These are phyloP conservation scores for Cassiopea xamachana DNA, from an alignment of 30 jellyfish, hydroid and myxozoan species.

Conservation along the genomic window DNA sequence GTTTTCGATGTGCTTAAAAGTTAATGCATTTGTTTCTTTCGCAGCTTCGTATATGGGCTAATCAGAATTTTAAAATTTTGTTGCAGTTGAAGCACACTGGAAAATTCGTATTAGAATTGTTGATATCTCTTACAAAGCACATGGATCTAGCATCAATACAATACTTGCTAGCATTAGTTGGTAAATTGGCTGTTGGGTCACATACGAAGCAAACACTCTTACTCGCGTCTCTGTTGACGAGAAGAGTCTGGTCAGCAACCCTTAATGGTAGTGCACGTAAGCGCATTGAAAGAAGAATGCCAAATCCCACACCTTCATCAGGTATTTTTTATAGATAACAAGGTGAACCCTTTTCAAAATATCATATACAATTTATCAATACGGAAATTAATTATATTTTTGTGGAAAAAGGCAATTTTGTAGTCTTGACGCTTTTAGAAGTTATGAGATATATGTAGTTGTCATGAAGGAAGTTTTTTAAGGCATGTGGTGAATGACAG, in stretches of 20 bases:
- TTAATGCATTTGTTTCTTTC: too few species aligned
- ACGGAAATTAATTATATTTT: too few species aligned
- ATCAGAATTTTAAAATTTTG: not conserved
- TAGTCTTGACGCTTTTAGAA: too few species aligned
- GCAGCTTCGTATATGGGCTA: not conserved
- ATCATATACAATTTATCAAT: too few species aligned
- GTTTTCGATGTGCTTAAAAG: too few species aligned
- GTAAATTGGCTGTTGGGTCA: slow-evolving; percentile 78
- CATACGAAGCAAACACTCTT: slow-evolving; percentile 94
- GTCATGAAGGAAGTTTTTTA: too few species aligned
- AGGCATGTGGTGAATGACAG: too few species aligned
- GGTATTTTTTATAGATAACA: not conserved
- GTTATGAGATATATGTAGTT: too few species aligned
- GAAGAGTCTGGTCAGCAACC: slow-evolving; percentile 94
- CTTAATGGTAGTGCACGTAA: slow-evolving; percentile 65
- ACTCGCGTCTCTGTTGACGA: slow-evolving; percentile 82
- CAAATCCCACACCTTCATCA: slow-evolving; percentile 30
- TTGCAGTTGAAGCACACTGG: slow-evolving; percentile 95
- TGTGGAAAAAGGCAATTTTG: too few species aligned
- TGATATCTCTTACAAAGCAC: slow-evolving; percentile 90
- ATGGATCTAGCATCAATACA: slow-evolving; percentile 88
- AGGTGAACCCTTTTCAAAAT: too few species aligned
- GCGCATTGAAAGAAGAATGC: slow-evolving; percentile 23
- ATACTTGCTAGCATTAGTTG: slow-evolving; percentile 77
- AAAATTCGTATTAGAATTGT: slow-evolving; percentile 86